These are phyloP conservation scores for Ciconia boyciana DNA, from an alignment of 2,113 vertebrate species.

Conservation along the genomic window DNA sequence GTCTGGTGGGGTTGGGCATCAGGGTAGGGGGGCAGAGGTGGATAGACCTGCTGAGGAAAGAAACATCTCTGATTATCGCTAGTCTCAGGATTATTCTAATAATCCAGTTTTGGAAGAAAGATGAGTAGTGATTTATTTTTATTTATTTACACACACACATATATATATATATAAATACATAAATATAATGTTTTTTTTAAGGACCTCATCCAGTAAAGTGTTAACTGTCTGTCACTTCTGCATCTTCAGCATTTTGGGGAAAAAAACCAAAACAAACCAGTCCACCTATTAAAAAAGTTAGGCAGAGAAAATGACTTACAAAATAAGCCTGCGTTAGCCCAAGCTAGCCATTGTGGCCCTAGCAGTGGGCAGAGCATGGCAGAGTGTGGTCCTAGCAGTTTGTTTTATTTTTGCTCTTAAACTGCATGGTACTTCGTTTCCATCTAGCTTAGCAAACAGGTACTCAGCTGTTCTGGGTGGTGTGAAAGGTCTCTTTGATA, in stretches of 20 bases:
- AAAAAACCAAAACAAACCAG: neutral
- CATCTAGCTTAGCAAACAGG: neutral
- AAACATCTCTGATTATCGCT: neutral
- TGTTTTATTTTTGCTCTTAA: neutral
- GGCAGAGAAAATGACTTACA: neutral
- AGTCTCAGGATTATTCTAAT: neutral
- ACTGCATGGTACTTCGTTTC: neutral
- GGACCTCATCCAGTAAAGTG: neutral
- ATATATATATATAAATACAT: too few species aligned
- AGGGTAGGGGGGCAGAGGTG: neutral
- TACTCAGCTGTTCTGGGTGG: neutral
- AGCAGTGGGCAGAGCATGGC: neutral
- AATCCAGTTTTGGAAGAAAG: neutral
- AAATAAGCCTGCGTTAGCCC: neutral
- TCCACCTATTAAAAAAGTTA: neutral
- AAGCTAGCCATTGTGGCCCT: neutral
- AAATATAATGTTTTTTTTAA: neutral
- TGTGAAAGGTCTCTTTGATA: neutral
- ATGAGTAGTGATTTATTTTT: neutral
- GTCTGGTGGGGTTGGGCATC: neutral
- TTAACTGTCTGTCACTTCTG: neutral
- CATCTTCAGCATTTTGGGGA: neutral
- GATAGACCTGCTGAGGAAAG: neutral
- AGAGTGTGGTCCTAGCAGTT: neutral
- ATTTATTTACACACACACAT: neutral